These are phyloP conservation scores for Ascaphus truei DNA, from an alignment of 2,113 vertebrate genomes.

Conservation along the genomic window DNA sequence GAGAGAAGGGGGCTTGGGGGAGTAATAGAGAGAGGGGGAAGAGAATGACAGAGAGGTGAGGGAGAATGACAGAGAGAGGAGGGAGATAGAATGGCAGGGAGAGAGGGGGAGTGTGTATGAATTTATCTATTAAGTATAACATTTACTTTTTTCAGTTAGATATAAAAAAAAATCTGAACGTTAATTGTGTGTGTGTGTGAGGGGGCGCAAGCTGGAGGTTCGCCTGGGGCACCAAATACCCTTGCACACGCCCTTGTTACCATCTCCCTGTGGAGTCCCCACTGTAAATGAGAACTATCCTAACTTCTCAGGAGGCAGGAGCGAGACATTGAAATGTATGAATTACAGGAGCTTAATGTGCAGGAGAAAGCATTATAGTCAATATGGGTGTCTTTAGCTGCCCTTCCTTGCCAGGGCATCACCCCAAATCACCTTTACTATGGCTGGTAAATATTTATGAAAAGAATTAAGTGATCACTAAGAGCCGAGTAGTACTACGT, in stretches of 20 bases:
- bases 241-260: no score
- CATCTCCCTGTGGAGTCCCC: neutral
- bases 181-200: no score
- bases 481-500: constrained; percentile 5
- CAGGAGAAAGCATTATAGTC: neutral
- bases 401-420: neutral
- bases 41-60: neutral
- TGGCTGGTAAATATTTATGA: neutral
- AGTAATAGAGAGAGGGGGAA: no score
- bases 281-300: neutral
- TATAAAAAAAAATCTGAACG: no score
- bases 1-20: neutral
- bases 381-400: neutral
- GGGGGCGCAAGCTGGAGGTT: no score
- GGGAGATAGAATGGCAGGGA: no score
- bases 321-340: neutral
- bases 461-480: constrained; percentile 9
- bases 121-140: no score
- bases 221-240: no score
- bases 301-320: neutral
- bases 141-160: no score
- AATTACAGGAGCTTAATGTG: constrained; percentile 14
- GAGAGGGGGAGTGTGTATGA: no score
- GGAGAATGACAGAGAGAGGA: neutral
- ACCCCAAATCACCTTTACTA: constrained; percentile 5